phyloP scores from a whole-genome alignment of 2,113 vertebrate genomes.

The Daubentonia madagascariensis region DNA sequence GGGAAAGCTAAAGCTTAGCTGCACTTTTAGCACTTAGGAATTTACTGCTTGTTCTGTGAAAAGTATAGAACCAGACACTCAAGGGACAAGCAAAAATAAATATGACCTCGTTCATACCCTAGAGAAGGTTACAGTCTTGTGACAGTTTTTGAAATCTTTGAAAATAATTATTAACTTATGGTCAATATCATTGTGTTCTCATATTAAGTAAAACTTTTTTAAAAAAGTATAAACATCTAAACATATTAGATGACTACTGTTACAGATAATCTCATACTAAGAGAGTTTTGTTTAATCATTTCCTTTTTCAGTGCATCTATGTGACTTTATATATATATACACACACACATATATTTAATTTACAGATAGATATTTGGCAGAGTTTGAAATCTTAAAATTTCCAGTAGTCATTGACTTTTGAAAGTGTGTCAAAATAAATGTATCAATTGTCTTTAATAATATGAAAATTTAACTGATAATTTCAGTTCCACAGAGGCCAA shows the following conservation, averaged over 20 bases:
- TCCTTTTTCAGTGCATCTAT: background rate
- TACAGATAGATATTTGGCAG: background rate
- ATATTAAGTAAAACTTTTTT: background rate
- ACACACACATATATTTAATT: background rate
- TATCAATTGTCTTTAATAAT: background rate
- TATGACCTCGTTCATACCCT: background rate
- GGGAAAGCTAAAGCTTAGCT: background rate
- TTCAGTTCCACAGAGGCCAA: background rate
- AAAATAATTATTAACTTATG: background rate
- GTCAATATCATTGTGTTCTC: background rate
- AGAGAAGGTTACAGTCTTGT: background rate
- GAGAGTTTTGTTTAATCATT: too few relatives aligned
- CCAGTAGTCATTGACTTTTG: background rate
- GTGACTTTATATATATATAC: too few relatives aligned
- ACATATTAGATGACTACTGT: background rate
- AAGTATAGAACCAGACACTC: background rate
- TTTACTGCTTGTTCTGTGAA: background rate
- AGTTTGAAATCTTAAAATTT: slow-evolving; percentile 11
- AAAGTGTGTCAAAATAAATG: background rate
- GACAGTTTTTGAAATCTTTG: background rate
- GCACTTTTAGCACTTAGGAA: background rate
- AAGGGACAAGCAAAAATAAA: background rate
- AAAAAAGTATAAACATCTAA: background rate
- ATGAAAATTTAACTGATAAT: background rate
- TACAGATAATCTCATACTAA: background rate